Percentiles rank a stretch among this genome's conserved stretches.
These are phyloP conservation scores for Hylyphantes graminicola DNA, from an alignment of 1,140 invertebrate genomes.

Conservation along the genomic window DNA sequence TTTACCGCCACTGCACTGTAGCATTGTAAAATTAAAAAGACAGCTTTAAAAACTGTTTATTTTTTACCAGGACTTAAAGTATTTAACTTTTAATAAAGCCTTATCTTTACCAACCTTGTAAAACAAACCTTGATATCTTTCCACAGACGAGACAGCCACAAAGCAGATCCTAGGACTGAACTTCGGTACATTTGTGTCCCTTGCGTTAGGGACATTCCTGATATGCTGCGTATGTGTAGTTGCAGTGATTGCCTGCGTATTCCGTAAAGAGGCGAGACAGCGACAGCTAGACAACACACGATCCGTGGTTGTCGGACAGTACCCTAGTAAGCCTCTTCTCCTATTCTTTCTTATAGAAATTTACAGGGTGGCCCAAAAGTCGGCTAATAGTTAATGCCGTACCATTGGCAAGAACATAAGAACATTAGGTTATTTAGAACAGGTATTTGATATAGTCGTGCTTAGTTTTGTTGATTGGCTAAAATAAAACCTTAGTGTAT, in stretches of 20 bases:
- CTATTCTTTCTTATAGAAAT: not conserved
- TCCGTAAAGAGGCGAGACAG: constrained; percentile 72
- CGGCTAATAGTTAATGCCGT: too few relatives aligned
- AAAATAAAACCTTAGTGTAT: not conserved
- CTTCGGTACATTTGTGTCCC: constrained; percentile 79
- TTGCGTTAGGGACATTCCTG: constrained; percentile 76
- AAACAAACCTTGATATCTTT: not conserved
- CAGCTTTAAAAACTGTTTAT: too few relatives aligned
- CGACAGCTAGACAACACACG: constrained; percentile 33
- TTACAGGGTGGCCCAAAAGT: not conserved
- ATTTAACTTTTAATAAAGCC: too few relatives aligned
- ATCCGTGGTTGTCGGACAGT: constrained; percentile 48
- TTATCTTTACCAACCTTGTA: too few relatives aligned
- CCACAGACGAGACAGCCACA: constrained; percentile 76
- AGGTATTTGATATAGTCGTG: not conserved
- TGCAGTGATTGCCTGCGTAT: constrained; percentile 78
- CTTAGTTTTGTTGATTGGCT: not conserved
- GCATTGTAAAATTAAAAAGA: too few relatives aligned
- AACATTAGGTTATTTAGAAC: not conserved
- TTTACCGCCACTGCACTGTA: too few relatives aligned
- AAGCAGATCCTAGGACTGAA: constrained; percentile 80
- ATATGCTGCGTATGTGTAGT: constrained; percentile 76
- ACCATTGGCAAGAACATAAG: not conserved
- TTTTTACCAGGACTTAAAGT: too few relatives aligned
- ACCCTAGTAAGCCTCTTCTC: constrained; percentile 56